Evolutionary conservation across 2,888 invertebrate genomes (phyloP), one percentile per base, ranked within the genome.

Genomic region (Epinotia nisella): DNA sequence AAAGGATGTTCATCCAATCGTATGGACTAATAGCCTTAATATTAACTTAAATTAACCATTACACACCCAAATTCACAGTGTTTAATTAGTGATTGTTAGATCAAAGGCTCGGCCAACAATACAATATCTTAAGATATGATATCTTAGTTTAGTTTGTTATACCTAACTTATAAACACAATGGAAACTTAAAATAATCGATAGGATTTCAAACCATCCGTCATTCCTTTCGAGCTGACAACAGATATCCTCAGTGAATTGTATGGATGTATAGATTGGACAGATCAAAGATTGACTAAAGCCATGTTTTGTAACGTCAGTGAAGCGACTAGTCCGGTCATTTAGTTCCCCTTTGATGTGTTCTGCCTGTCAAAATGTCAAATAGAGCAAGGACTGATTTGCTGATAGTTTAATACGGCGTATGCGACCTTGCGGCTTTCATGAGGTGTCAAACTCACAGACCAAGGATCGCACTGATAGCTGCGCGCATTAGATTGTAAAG

Each of bases 341-440:
- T 67, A 72, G 60, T 51, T 35, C 15, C 15, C n/a, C 71, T 72
- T 72, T 71, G 66, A 71, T 66, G 66, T 61, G 29, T 5, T 29
- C 9, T 17, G n/a, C 53, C 19, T 3, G 55, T 55, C 21, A 53
- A 17, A 53, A 13, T 13, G 41, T 41, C 49, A 49, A n/a, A 45
- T 45, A 15, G 3, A n/a, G 62, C 17, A 62, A 61, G 45, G 29
- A 45, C 49, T 51, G 24, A 62, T 24, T 49, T 62, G 9, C 7
- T 49, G 29, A 29, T 29, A 29, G 29, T 29, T 7, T 29, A 29
- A 2, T 24, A 24, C 21, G 29, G 29, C 5, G 29, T 29, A 29
- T 29, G 35, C 35, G 35, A 35, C 35, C 35, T 35, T 35, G 9
- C 35, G 35, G 9, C 9, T 35, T 35, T 35, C 9, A 29, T 29